Evolutionary conservation across 2,113 vertebrate genomes (phyloP).

Genomic region (Callionymus lyra): DNA sequence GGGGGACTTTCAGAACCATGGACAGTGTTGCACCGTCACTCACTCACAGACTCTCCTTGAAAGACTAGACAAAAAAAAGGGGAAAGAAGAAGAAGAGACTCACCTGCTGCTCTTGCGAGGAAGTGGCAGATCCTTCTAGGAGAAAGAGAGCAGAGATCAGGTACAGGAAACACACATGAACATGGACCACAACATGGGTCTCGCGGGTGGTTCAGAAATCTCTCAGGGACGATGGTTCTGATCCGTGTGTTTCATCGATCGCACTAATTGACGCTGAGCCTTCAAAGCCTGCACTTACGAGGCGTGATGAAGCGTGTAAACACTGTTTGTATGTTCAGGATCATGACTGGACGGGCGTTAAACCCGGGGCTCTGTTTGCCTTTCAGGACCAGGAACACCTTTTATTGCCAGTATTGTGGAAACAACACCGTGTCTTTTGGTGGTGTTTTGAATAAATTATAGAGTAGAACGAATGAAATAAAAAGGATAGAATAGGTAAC

Average conservation of each 20-base stretch:
- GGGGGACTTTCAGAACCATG: constrained; percentile 49
- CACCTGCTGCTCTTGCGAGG: constrained; percentile 74
- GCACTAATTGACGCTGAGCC: constrained; percentile 43
- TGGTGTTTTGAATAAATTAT: too few species aligned
- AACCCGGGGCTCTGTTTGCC: too few species aligned
- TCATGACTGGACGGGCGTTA: too few species aligned
- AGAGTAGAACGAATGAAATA: too few species aligned
- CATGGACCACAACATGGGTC: neutral
- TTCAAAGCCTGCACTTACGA: constrained; percentile 24
- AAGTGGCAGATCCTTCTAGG: constrained; percentile 70
- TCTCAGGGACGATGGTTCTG: too few species aligned
- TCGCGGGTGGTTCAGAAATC: too few species aligned
- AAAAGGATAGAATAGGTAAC: too few species aligned
- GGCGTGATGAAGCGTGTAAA: neutral
- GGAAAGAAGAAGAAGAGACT: constrained; percentile 28
- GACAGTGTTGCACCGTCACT: constrained; percentile 33
- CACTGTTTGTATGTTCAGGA: too few species aligned
- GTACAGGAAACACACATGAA: constrained; percentile 4
- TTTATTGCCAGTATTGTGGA: too few species aligned
- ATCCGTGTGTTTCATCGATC: constrained; percentile 47
- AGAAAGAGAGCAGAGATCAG: constrained; percentile 44
- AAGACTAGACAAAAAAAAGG: neutral
- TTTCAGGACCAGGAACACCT: too few species aligned
- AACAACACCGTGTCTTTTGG: too few species aligned
- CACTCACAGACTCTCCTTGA: constrained; percentile 1